Base-by-base conservation (phyloP, 1,140 invertebrate genomes). In the Arion vulgaris region DNA sequence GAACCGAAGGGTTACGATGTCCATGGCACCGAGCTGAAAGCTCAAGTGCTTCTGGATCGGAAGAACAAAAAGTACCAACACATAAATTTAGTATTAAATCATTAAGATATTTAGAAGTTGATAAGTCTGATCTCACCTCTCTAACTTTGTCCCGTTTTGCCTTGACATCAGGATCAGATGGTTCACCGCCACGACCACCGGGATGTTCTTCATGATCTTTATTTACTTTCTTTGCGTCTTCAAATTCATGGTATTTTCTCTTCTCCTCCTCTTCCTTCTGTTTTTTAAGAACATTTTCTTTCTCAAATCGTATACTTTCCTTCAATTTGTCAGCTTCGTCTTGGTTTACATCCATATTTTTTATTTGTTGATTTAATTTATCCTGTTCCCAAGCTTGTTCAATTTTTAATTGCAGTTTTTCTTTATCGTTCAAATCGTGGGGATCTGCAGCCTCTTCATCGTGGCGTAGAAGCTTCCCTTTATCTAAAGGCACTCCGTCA, bases 101-200 rank as follows among this genome's bases (percentile, higher is more conserved):
- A n/a, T n/a, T n/a, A n/a, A n/a, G n/a, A n/a, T n/a, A n/a, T n/a
- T n/a, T n/a, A n/a, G n/a, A n/a, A n/a, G n/a, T n/a, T n/a, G n/a
- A n/a, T n/a, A n/a, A n/a, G n/a, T n/a, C n/a, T n/a, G n/a, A n/a
- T n/a, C 83, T 93, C 92, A 96, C 96, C 95, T 96, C 94, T 94
- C 94, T 95, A 69, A 97, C 94, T 94, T 95, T 96, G 75, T 95
- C 93, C 85, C 96, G 94, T 83, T 94, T 93, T 84, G 94, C 91
- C 82, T 94, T 93, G 19, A 94, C 93, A 36, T 93, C 90, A 19
- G 93, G 92, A 92, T 96, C 95, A 39, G 91, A 86, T 86, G 96
- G 95, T 88, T 95, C 93, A 11, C 93, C 94, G 45, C 93, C 93
- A 81, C 91, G 89, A 7, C 91, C 92, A 68, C 93, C 92, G 45